Base-by-base conservation (phyloP, 2,888 invertebrate genomes). In the Dinocampus coccinellae region DNA sequence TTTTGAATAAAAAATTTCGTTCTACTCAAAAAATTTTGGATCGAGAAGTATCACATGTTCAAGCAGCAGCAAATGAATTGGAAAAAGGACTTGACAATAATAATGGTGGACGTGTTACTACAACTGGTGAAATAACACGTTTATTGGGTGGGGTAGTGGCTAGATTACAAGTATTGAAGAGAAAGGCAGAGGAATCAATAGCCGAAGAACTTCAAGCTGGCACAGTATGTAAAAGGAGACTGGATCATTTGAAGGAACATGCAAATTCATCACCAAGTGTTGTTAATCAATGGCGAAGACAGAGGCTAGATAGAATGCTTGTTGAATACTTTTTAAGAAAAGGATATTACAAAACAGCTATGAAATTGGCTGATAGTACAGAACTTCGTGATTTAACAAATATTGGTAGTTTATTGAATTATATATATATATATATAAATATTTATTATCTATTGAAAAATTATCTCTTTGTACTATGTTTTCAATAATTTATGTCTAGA, bases 1-100 rank as follows among this genome's bases (percentile, higher is more conserved):
- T 99, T 62, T 90, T 99, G 77, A 99, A 99, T 89, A 99, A 99
- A 88, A 96, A 96, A 82, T 99, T 98, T 87, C 93, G 99, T 69
- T 93, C 94, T 58, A 96, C 98, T 1, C 99, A 99, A 88, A 97
- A 98, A 82, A 93, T 94, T 11, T 89, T 99, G 71, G 99, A 99
- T 83, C 91, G 98, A 72, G 98, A 97, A 86, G 95, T 95, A 0
- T 93, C 97, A 1, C 95, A 97, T 85, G 94, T 98, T 2, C 94
- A 95, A 78, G 92, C 92, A 75, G 92, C 93, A 0, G 93, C 95
- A 0, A 90, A 90, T 64, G 96, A 96, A 77, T 88, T 97, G n/a
- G 96, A 97, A 82, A 91, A 91, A 72, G 92, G 92, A 22, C 89
- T 95, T 2, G 91, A 92, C 91, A 90, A 66, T 89, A 90, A 69